Evolutionary conservation across 2,888 invertebrate genomes (phyloP).

Genomic region (Calliopum simillimum): DNA sequence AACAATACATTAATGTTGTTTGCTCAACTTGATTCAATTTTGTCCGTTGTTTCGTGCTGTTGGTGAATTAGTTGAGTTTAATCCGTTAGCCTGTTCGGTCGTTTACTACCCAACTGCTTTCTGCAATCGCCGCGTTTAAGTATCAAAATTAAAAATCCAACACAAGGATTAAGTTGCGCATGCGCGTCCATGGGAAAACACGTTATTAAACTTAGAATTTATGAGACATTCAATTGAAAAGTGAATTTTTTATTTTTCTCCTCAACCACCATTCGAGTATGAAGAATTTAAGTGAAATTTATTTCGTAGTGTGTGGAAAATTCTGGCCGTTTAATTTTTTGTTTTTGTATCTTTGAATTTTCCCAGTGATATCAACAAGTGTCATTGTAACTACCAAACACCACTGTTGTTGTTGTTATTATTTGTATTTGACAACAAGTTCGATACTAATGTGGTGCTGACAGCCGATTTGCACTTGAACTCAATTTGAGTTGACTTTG

Average conservation of each 20-base stretch:
- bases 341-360: neutral
- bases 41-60: conserved; percentile 23
- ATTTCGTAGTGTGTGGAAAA: neutral
- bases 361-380: neutral
- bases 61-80: conserved; percentile 57
- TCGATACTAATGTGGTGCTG: neutral
- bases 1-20: neutral
- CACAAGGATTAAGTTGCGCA: conserved; percentile 14
- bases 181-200: neutral
- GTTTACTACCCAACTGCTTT: conserved; percentile 34
- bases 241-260: conserved; percentile 9
- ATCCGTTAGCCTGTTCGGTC: conserved; percentile 61
- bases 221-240: conserved; percentile 1
- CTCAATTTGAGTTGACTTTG: conserved; percentile 13
- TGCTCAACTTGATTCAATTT: neutral
- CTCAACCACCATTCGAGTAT: neutral
- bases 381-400: neutral
- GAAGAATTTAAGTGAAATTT: conserved; percentile 4
- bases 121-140: neutral
- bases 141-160: neutral
- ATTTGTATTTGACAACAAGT: neutral
- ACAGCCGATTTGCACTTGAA: conserved; percentile 19
- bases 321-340: neutral
- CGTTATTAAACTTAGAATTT: conserved; percentile 7
- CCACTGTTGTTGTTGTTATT: neutral